These are phyloP conservation scores for Cyphomyrmex costatus DNA, from an alignment of 1,140 invertebrate genomes.

Conservation along the genomic window DNA sequence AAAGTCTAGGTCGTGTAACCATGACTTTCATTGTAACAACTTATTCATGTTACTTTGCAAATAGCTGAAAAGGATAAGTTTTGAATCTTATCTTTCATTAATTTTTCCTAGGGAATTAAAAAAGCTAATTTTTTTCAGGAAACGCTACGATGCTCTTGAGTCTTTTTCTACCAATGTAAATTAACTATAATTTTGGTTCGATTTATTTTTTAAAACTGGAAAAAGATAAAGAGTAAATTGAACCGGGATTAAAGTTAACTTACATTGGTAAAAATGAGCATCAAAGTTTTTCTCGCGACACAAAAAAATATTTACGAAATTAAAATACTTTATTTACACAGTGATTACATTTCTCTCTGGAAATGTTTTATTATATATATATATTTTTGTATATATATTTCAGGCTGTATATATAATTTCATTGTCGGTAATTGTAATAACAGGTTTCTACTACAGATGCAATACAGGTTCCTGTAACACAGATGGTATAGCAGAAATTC, in stretches of 20 bases:
- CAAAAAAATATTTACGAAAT: not conserved
- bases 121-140: not conserved
- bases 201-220: too few relatives aligned
- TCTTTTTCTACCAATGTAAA: too few relatives aligned
- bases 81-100: not conserved
- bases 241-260: too few relatives aligned
- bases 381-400: not conserved
- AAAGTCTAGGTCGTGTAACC: not conserved
- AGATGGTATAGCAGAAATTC: conserved; percentile 39
- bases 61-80: not conserved
- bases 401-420: not conserved
- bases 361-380: not conserved
- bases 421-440: conserved; percentile 1
- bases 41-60: not conserved
- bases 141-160: not conserved
- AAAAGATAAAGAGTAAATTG: too few relatives aligned
- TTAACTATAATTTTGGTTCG: too few relatives aligned
- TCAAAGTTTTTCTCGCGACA: too few relatives aligned
- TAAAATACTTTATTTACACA: not conserved
- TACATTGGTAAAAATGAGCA: too few relatives aligned
- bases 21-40: not conserved
- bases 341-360: not conserved
- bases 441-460: conserved; percentile 12
- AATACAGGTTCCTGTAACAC: conserved; percentile 19
- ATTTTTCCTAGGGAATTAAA: not conserved